These are phyloP conservation scores for Arothron firmamentum DNA, from an alignment of 2,113 vertebrate genomes.

Conservation along the genomic window DNA sequence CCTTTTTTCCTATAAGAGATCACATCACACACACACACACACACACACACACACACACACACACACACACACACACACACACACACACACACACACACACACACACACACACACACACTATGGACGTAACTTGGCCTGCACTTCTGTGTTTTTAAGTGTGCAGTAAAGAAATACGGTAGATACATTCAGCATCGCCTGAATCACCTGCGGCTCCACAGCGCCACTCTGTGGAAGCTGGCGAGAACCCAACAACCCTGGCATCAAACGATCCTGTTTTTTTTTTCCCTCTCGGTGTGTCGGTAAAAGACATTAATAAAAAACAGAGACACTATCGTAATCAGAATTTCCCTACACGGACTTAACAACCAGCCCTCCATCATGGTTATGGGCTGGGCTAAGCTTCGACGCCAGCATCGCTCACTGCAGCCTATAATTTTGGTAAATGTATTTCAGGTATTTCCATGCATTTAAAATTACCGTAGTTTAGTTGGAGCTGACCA, in stretches of 20 bases:
- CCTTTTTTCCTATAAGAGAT: constrained; percentile 7
- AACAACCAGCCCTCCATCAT: constrained; percentile 15
- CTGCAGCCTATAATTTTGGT: constrained; percentile 37
- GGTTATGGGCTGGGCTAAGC: constrained; percentile 4
- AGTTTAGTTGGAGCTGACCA: neutral
- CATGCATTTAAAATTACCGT: neutral
- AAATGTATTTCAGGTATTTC: constrained; percentile 15
- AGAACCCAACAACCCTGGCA: constrained; percentile 17
- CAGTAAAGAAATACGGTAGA: too few species aligned
- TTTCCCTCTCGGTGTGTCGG: too few species aligned
- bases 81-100: too few species aligned
- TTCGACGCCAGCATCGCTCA: neutral
- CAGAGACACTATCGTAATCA: constrained; percentile 15
- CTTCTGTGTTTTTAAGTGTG: too few species aligned
- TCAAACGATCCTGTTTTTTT: constrained; percentile 8
- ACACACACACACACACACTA: neutral
- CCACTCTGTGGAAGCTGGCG: neutral
- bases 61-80: too few species aligned
- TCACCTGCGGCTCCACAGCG: neutral
- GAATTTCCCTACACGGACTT: constrained; percentile 5
- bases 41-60: too few species aligned
- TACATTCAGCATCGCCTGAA: neutral
- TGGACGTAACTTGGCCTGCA: too few species aligned
- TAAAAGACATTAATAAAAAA: constrained; percentile 4
- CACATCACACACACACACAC: constrained; percentile 2